Evolutionary conservation across 1,140 invertebrate genomes (phyloP).

Genomic region (Nylanderia fulva): DNA sequence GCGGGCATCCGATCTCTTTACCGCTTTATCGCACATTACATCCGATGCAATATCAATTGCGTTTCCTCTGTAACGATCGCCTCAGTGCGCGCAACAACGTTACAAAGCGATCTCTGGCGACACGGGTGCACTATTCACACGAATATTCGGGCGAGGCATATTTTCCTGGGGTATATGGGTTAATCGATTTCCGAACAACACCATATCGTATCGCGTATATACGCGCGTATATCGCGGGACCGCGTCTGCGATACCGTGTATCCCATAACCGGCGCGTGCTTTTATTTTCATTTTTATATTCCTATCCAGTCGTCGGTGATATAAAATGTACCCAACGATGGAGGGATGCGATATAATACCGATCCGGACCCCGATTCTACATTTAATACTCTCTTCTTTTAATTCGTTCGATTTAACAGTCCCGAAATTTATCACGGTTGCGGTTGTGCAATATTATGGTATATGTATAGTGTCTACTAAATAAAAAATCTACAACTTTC

Average conservation of each 20-base stretch:
- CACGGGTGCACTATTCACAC: slow-evolving; percentile 31
- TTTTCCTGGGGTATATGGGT: slow-evolving; percentile 47
- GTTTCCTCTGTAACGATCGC: neutral
- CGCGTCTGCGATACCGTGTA: slow-evolving; percentile 5
- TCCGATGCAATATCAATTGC: slow-evolving; percentile 45
- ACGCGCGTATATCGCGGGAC: slow-evolving; percentile 4
- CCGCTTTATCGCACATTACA: slow-evolving; percentile 53
- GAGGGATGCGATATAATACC: slow-evolving; percentile 31
- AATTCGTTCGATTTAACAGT: slow-evolving; percentile 67
- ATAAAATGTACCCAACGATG: slow-evolving; percentile 20
- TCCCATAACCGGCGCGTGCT: slow-evolving; percentile 36
- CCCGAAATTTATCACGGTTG: neutral
- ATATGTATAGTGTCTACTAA: neutral
- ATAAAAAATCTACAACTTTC: neutral
- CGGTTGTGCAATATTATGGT: too few species aligned
- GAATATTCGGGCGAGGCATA: slow-evolving; percentile 43
- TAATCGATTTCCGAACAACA: slow-evolving; percentile 59
- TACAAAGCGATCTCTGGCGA: slow-evolving; percentile 55
- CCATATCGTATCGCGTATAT: slow-evolving; percentile 20
- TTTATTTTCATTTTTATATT: slow-evolving; percentile 65
- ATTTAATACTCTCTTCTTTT: slow-evolving; percentile 61
- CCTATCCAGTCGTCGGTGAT: slow-evolving; percentile 21
- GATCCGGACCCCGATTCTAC: slow-evolving; percentile 16
- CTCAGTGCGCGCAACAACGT: slow-evolving; percentile 16
- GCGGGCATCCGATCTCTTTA: slow-evolving; percentile 52